Percentiles rank a stretch among this genome's conserved stretches.
phyloP scores from a whole-genome alignment of 2,113 vertebrate genomes.

The Malurus alboscapulatus region DNA sequence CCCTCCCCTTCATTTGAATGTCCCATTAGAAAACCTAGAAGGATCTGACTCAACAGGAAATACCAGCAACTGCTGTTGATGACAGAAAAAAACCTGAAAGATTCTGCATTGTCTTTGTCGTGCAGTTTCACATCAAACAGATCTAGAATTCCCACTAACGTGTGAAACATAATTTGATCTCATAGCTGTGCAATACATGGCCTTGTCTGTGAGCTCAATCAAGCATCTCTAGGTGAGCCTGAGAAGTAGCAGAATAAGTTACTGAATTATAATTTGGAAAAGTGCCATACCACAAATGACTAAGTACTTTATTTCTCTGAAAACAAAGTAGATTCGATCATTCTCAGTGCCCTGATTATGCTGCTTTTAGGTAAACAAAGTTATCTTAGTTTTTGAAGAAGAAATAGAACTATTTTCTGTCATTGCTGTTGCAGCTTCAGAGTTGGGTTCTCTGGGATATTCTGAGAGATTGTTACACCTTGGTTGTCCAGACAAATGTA shows the following conservation, averaged over 20 bases:
- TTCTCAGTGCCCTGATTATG: not conserved
- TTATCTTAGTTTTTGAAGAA: not conserved
- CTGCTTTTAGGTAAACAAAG: not conserved
- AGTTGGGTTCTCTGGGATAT: not conserved
- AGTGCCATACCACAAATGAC: not conserved
- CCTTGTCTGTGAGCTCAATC: not conserved
- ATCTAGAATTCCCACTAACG: not conserved
- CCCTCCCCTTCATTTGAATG: not conserved
- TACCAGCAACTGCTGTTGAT: not conserved
- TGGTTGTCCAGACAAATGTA: not conserved
- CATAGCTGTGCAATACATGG: not conserved
- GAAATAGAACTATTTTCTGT: not conserved
- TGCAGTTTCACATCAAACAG: not conserved
- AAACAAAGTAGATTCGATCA: constrained; percentile 6
- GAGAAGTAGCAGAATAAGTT: not conserved
- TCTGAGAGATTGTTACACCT: not conserved
- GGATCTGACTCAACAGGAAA: constrained; percentile 52
- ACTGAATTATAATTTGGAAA: not conserved
- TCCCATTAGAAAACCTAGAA: not conserved
- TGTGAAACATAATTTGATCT: constrained; percentile 6
- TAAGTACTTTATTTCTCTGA: not conserved
- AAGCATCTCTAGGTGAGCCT: not conserved
- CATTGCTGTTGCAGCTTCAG: not conserved
- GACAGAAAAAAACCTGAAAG: not conserved
- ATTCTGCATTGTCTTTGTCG: not conserved